These are phyloP conservation scores for Malthinus seriepunctatus DNA, from an alignment of 2,888 invertebrate species.

Conservation along the genomic window DNA sequence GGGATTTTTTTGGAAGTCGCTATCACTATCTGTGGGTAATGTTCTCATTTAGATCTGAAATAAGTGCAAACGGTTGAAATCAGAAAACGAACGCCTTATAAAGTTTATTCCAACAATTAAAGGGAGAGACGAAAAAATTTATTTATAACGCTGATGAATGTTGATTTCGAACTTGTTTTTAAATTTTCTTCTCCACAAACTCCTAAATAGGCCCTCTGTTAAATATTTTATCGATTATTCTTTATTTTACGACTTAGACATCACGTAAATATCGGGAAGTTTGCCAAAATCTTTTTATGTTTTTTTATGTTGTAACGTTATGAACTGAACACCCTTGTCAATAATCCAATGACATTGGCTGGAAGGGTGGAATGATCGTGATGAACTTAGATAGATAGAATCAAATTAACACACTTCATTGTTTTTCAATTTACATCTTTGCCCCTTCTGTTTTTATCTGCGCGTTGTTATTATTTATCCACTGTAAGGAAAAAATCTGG, in stretches of 20 bases:
- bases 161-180: not conserved
- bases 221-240: not conserved
- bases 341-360: not conserved
- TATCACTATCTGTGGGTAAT: slow-evolving; percentile 40
- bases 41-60: slow-evolving; percentile 34
- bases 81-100: slow-evolving; percentile 29
- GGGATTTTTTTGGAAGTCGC: slow-evolving; percentile 37
- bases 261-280: slow-evolving; percentile 1
- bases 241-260: slow-evolving; percentile 3
- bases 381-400: slow-evolving; percentile 6
- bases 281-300: slow-evolving; percentile 1
- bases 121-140: slow-evolving; percentile 12
- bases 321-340: not conserved
- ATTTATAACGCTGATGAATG: not conserved
- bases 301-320: slow-evolving; percentile 5
- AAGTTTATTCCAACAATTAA: slow-evolving; percentile 30
- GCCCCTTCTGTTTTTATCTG: not conserved
- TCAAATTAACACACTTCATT: slow-evolving; percentile 14
- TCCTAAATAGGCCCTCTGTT: not conserved
- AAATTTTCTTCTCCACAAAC: not conserved
- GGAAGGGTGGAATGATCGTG: slow-evolving; percentile 6
- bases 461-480: too few species aligned
- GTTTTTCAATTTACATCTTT: slow-evolving; percentile 4
- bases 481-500: too few species aligned
- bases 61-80: slow-evolving; percentile 23